Base-by-base conservation (phyloP, 2,888 invertebrate species). In the Napeogenes sylphis region DNA sequence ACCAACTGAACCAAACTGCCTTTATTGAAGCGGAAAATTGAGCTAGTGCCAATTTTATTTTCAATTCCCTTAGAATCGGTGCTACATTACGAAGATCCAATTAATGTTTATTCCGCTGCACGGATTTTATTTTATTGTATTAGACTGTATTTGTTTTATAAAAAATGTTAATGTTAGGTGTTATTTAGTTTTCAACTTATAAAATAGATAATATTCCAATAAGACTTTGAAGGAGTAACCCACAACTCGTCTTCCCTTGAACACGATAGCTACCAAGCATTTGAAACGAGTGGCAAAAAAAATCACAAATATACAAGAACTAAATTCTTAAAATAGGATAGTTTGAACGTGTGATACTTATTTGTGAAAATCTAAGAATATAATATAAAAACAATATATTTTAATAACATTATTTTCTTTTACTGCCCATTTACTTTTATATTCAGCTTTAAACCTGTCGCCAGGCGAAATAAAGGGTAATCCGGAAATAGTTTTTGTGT, bases 41-140 rank as follows among this genome's bases (percentile, higher is more conserved):
- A 85, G 79, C 76, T 80, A 79, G 80, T 83, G 85, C 86, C 86
- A 85, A 83, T 85, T 83, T 80, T 82, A 81, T 83, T 86, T 84
- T 83, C 84, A 83, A 83, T 85, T 81, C 75, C 42, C 70, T 69
- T 69, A 69, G 71, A 71, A 69, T 70, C 66, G 10, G 10, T 42
- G 42, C 42, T 42, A 42, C 42, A 42, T 42, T 10, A 42, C 42
- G 42, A 42, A 8, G 63, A 73, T 75, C 55, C 62, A 66, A 68
- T 66, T 66, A 68, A 69, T 68, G 66, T 64, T 63, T 61, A 61
- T 66, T 58, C 51, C 55, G 35, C 47, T 53, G 54, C 45, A 47
- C 35, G 45, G 54, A 6, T 54, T 45, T 42, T 59, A 65, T 63
- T 57, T 13, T 8, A 10, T 42, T 42, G 6, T 42, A 42, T 42